Base-by-base conservation (phyloP, 2,888 invertebrate species). In the Leptarthrus brevirostris region DNA sequence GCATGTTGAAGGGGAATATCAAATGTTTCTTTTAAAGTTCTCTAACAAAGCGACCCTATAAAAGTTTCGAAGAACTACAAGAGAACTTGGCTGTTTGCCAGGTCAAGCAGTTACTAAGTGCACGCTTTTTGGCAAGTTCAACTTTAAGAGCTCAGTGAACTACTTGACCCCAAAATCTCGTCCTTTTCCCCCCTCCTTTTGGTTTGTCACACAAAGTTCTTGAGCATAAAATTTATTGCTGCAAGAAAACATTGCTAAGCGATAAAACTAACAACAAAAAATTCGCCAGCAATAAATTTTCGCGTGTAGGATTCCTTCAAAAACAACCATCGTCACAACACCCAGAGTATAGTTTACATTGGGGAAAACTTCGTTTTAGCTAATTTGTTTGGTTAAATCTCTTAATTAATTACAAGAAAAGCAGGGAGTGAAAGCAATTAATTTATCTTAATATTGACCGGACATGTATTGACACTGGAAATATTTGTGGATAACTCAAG, bases 371-470 rank as follows among this genome's bases (percentile, higher is more conserved):
- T 40, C 1, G 10, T 20, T 6, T 40, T 61, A 61, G 16, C 14
- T 61, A 61, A 61, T 61, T 61, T 40, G 24, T 61, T 40, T 16
- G 36, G 18, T 20, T 61, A 36, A 61, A 30, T 61, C 16, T 20
- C 40, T 40, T 40, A 36, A 61, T 40, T 61, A 6, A 56, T 49
- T 49, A 16, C 49, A 18, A 20, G 20, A 40, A 40, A 12, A 40
- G 1, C 40, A 12, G n/a, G 30, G 30, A 30, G 30, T 40, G 8
- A 40, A 40, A 40, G 8, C 40, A n/a, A n/a, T n/a, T n/a, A n/a
- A n/a, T n/a, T n/a, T n/a, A n/a, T n/a, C n/a, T n/a, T 40, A 12
- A 40, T 40, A 40, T 40, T 40, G 40, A 40, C 2, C 40, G 12
- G 40, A 3, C 40, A 12, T 40, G n/a, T 12, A 12, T 40, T 40